Evolutionary conservation across 2,888 invertebrate genomes (phyloP).

Genomic region (Cantharis rustica): DNA sequence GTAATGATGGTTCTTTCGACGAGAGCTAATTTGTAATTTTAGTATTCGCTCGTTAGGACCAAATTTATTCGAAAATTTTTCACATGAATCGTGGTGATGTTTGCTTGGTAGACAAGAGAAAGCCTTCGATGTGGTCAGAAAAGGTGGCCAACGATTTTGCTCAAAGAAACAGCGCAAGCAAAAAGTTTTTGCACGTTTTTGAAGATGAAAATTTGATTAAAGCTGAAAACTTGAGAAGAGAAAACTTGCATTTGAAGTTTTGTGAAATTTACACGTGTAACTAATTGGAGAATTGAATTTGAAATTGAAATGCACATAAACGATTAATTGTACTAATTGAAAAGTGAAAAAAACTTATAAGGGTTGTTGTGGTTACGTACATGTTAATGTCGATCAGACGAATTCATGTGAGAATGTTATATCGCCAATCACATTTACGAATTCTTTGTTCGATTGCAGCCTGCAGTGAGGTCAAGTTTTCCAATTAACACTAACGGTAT

Average conservation of each 20-base stretch:
- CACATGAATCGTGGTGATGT: not conserved
- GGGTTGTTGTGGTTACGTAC: not conserved
- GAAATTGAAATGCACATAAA: not conserved
- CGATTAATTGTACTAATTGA: not conserved
- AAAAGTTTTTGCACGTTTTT: no score
- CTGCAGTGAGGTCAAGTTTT: conserved; percentile 50
- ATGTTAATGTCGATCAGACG: not conserved
- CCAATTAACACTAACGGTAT: conserved; percentile 54
- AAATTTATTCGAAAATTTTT: not conserved
- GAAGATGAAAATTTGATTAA: not conserved
- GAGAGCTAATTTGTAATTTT: not conserved
- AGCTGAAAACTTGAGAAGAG: not conserved
- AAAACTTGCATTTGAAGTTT: no score
- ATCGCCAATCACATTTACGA: conserved; percentile 5
- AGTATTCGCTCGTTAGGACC: not conserved
- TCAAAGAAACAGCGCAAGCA: not conserved
- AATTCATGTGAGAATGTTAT: conserved; percentile 1
- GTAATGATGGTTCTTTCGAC: not conserved
- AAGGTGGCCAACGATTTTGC: not conserved
- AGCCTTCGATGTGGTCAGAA: not conserved
- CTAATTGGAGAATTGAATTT: not conserved
- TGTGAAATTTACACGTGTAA: not conserved
- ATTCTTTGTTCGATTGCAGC: conserved; percentile 32
- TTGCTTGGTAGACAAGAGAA: not conserved
- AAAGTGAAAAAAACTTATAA: not conserved